Evolutionary conservation across 2,888 invertebrate genomes (phyloP).

Genomic region (Serrognathus titanus): DNA sequence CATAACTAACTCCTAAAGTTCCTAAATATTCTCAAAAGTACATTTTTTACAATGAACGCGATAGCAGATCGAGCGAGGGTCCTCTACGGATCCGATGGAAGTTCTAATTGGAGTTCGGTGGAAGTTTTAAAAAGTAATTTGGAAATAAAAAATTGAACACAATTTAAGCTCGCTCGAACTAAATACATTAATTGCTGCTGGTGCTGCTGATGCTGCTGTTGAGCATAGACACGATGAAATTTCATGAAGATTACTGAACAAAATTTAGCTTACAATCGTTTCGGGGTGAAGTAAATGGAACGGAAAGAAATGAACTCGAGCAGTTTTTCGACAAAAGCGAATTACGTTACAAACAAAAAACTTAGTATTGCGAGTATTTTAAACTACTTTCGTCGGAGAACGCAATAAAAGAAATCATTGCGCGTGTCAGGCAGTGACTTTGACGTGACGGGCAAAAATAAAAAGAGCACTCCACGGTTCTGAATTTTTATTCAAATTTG

Average conservation of each 20-base stretch:
- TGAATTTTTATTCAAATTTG: not conserved
- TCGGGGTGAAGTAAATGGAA: too few species aligned
- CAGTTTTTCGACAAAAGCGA: too few species aligned
- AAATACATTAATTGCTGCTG: not conserved
- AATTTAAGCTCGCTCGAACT: not conserved
- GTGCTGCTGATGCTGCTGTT: too few species aligned
- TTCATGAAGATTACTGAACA: constrained; percentile 40
- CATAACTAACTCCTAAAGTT: constrained; percentile 33
- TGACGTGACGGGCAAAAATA: constrained; percentile 28
- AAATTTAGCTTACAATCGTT: too few species aligned
- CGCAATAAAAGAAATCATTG: constrained; percentile 15
- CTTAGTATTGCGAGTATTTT: too few species aligned
- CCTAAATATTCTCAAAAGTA: constrained; percentile 5
- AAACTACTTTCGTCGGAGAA: constrained; percentile 5
- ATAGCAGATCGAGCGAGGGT: not conserved
- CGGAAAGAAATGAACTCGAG: too few species aligned
- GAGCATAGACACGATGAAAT: constrained; percentile 42
- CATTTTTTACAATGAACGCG: constrained; percentile 2
- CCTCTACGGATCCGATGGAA: not conserved
- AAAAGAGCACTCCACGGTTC: constrained; percentile 8
- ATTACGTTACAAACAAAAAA: too few species aligned
- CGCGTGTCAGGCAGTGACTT: constrained; percentile 29
- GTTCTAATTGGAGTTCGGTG: constrained; percentile 5
- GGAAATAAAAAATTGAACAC: not conserved
- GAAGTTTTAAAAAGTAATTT: constrained; percentile 8